Conservation (phyloP, 1,140 invertebrate species). For the Drosophila neocordata region DNA sequence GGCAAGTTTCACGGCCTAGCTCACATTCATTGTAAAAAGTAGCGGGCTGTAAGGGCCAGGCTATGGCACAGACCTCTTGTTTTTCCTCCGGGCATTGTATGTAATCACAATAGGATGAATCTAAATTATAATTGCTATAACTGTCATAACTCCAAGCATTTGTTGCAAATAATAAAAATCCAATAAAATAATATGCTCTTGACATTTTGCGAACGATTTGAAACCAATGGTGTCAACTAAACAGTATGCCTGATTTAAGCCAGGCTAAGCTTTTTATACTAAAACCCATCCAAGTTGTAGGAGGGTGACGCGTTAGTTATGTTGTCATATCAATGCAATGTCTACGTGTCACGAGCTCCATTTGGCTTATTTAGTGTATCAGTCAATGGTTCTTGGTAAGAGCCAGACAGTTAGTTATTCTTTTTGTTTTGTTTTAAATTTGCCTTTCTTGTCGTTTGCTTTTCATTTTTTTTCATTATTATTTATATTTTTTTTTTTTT, state of each 20-base stretch:
- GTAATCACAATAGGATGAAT: slow-evolving; percentile 27
- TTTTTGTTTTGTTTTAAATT: slow-evolving; percentile 19
- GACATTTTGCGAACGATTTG: slow-evolving; percentile 48
- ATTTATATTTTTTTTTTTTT: slow-evolving; percentile 6
- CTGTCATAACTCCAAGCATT: slow-evolving; percentile 35
- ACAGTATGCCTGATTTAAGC: slow-evolving; percentile 23
- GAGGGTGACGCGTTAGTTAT: slow-evolving; percentile 9
- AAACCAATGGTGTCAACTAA: slow-evolving; percentile 40
- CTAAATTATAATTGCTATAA: too few relatives aligned
- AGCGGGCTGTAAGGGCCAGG: slow-evolving; percentile 4
- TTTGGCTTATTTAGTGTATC: slow-evolving; percentile 41
- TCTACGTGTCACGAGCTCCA: slow-evolving; percentile 53
- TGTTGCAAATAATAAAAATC: background rate
- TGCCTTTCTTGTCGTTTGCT: background rate
- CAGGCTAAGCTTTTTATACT: slow-evolving; percentile 60
- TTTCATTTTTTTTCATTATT: background rate
- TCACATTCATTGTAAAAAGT: slow-evolving; percentile 59
- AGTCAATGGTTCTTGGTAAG: slow-evolving; percentile 20
- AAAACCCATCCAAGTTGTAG: background rate
- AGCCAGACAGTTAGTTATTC: slow-evolving; percentile 41
- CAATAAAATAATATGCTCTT: slow-evolving; percentile 1
- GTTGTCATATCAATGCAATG: slow-evolving; percentile 59
- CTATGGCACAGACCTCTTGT: slow-evolving; percentile 41
- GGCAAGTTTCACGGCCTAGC: slow-evolving; percentile 32
- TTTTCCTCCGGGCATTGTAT: slow-evolving; percentile 20